A percentile compares a stretch with the other conserved stretches of the same genome.
Conservation (phyloP, 2,113 vertebrate species). For the Ancistrus triradiatus region DNA sequence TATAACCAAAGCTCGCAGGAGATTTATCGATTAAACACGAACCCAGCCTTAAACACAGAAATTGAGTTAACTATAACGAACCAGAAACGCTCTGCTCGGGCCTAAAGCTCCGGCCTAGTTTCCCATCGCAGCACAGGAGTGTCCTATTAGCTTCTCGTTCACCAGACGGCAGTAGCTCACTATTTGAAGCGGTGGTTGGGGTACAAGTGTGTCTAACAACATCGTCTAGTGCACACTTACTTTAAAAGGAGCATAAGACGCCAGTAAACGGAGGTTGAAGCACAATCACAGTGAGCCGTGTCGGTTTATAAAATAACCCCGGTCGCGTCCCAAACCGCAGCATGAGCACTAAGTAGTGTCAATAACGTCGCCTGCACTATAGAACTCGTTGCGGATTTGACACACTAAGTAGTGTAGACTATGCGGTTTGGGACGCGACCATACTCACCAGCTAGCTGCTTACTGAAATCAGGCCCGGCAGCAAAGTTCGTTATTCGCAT, state of each 20-base stretch:
- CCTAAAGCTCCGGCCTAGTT: not conserved
- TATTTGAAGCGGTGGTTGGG: not conserved
- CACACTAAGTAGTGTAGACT: too few species aligned
- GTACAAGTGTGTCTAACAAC: not conserved
- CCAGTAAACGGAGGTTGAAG: not conserved
- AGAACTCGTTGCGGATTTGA: too few species aligned
- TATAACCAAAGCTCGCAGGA: too few species aligned
- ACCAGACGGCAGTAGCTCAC: not conserved
- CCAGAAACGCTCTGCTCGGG: not conserved
- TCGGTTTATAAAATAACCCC: not conserved
- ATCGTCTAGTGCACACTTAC: not conserved
- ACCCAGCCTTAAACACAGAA: too few species aligned
- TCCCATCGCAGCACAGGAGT: not conserved
- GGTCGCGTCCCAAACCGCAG: not conserved
- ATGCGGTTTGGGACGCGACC: not conserved
- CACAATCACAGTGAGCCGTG: not conserved
- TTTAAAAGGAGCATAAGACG: not conserved
- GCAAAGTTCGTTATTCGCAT: not conserved
- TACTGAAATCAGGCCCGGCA: constrained; percentile 8
- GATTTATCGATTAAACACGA: too few species aligned
- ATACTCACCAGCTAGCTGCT: not conserved
- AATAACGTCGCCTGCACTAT: too few species aligned
- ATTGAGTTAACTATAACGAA: not conserved
- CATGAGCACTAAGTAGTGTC: not conserved
- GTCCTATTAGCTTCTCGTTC: not conserved